These are phyloP conservation scores for Muscidifurax raptorellus DNA, from an alignment of 1,140 invertebrate genomes.

Conservation along the genomic window DNA sequence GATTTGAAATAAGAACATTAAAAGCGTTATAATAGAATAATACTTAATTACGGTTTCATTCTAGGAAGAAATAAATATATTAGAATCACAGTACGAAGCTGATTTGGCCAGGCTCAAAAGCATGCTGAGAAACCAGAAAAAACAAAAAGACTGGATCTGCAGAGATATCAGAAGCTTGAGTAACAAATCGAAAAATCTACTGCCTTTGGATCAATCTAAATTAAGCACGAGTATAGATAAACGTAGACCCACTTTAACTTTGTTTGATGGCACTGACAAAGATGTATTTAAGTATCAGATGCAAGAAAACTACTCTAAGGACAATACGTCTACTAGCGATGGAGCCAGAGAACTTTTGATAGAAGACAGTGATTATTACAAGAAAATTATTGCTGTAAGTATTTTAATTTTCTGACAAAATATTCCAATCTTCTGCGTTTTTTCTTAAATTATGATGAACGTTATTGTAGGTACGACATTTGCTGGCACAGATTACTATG, in stretches of 20 bases:
- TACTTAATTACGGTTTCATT: conserved; percentile 37
- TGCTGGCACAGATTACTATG: conserved; percentile 10
- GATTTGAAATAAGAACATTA: conserved; percentile 16
- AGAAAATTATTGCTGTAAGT: conserved; percentile 33
- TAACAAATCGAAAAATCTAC: conserved; percentile 21
- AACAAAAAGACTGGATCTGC: conserved; percentile 61
- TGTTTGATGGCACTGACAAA: not conserved
- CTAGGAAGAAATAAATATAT: conserved; percentile 59
- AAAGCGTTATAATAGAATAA: too few relatives aligned
- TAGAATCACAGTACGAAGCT: conserved; percentile 57
- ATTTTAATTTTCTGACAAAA: too few relatives aligned
- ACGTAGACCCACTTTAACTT: not conserved
- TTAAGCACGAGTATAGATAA: not conserved
- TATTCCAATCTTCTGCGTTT: too few relatives aligned
- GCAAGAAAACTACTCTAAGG: not conserved
- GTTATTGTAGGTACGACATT: conserved; percentile 20
- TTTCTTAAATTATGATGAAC: too few relatives aligned
- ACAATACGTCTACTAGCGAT: not conserved
- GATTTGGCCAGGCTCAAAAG: conserved; percentile 59
- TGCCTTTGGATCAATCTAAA: not conserved
- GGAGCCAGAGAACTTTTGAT: not conserved
- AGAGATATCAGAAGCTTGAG: conserved; percentile 64
- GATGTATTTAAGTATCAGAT: not conserved
- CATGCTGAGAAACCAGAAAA: conserved; percentile 61
- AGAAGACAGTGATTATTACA: not conserved